Evolutionary conservation across 2,797 vertebrate genomes (phyloP), one percentile per base, ranked within the genome.

Genomic region (Sorex maritimensis): DNA sequence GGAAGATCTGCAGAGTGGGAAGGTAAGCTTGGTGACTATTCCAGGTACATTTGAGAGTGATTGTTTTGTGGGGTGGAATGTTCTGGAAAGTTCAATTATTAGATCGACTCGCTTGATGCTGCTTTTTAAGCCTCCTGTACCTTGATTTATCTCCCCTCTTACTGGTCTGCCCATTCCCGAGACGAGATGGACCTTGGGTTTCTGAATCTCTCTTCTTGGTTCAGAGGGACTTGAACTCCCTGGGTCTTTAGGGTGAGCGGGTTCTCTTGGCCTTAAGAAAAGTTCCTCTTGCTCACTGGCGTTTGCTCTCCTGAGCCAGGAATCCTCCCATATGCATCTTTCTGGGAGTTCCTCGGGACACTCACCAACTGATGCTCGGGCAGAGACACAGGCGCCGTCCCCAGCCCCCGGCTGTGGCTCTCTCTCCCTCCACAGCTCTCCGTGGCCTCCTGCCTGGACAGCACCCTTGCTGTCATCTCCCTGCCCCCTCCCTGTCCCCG

Each of bases 401-500:
- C 21, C 17, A 61, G 58, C 5, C 15, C 21, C 17, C 58, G 17
- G 17, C 19, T 21, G 14, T 21, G 3, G 5, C 58, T 61, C 21
- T 61, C 58, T 61, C 5, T 19, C 58, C 21, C 5, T 19, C 58
- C 21, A 6, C 21, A 23, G 17, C 7, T 61, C 58, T 61, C 19
- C 23, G 21, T 61, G 58, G 58, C 21, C 21, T 55, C 21, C 58
- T 61, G 58, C 58, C 58, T 4, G 23, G 58, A 61, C 6, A 61
- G 15, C 5, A 61, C 21, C 58, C 58, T 52, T 1, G 49, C 58
- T 61, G 5, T 61, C 58, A 11, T 12, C 38, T 6, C 26, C 19
- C 6, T 8, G 0, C 8, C 0, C 19, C 24, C 38, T 26, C 24
- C 9, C 23, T 63, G 5, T 21, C 1, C 77, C 49, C 8, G 26